Base-by-base conservation (phyloP, 2,888 invertebrate species). In the Drosophila tanythrix region DNA sequence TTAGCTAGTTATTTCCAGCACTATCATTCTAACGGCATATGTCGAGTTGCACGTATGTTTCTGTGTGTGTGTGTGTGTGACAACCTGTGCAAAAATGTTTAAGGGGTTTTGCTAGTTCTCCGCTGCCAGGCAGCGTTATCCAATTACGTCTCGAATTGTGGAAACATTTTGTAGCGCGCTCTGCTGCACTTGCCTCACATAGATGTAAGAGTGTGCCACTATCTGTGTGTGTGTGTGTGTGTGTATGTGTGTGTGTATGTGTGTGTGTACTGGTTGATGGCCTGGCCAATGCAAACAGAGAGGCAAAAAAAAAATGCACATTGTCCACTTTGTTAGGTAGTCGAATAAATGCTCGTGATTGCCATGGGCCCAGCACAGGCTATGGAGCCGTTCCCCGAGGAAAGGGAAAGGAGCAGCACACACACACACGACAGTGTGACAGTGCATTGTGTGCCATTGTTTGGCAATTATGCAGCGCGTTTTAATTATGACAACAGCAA, bases 401-500 rank as follows among this genome's bases (percentile, higher is more conserved):
- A 21, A 43, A 5, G 36, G 48, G 13, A 15, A 40, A 18, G 29
- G 40, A 29, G 27, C 18, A 25, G 3, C 38, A 57, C 46, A 50
- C 40, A 43, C 36, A 40, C 18, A 25, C n/a, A n/a, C 15, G 21
- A 1, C 21, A 7, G n/a, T 74, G 29, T 15, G 55, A n/a, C 25
- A 43, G 52, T 59, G 66, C 70, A 68, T 69, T 70, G 59, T 70
- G 59, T 68, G 66, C 72, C 80, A 87, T 85, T 85, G 85, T 85
- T 89, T 81, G 81, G 79, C 79, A 80, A 80, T 80, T 81, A 80
- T 80, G 79, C 68, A 80, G 81, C 78, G 89, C 77, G 85, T 78
- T 85, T 85, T 89, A 87, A 83, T 83, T 80, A 80, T 80, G 79
- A 77, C 81, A 81, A 81, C 74, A 74, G 66, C 81, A 69, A 40